phyloP scores from a whole-genome alignment of 2,888 invertebrate genomes.

The Masnerella sp. region DNA sequence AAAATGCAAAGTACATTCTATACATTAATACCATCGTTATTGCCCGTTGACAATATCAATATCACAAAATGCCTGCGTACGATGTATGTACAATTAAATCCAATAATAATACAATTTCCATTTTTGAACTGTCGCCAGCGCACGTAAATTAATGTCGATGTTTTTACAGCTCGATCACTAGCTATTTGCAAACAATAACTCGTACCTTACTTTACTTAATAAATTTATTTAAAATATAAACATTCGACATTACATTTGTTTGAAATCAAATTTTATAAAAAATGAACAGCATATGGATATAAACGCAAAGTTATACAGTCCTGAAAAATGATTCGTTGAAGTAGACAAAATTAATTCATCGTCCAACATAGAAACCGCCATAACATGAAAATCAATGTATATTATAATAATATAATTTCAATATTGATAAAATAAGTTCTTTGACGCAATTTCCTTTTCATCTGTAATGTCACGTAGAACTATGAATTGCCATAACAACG shows the following conservation, averaged over 20 bases:
- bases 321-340: not conserved
- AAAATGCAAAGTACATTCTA: constrained; percentile 35
- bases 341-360: too few relatives aligned
- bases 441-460: too few relatives aligned
- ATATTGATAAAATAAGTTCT: not conserved
- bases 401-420: too few relatives aligned
- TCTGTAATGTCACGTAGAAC: constrained; percentile 47
- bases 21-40: constrained; percentile 28
- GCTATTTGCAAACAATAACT: constrained; percentile 47
- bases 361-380: too few relatives aligned
- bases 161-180: constrained; percentile 15
- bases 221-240: constrained; percentile 54
- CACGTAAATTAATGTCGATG: constrained; percentile 4
- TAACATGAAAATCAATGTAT: too few relatives aligned
- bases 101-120: constrained; percentile 15
- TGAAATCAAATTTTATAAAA: constrained; percentile 1
- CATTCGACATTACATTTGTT: constrained; percentile 49
- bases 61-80: constrained; percentile 39
- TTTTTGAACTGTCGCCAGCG: constrained; percentile 7
- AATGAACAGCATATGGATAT: not conserved
- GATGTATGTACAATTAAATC: constrained; percentile 32
- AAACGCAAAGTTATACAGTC: not conserved
- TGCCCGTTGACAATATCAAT: constrained; percentile 28
- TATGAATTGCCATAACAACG: constrained; percentile 46
- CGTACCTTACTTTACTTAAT: constrained; percentile 48